Evolutionary conservation across 2,888 invertebrate species (phyloP).

Genomic region (Mimachlamys varia): DNA sequence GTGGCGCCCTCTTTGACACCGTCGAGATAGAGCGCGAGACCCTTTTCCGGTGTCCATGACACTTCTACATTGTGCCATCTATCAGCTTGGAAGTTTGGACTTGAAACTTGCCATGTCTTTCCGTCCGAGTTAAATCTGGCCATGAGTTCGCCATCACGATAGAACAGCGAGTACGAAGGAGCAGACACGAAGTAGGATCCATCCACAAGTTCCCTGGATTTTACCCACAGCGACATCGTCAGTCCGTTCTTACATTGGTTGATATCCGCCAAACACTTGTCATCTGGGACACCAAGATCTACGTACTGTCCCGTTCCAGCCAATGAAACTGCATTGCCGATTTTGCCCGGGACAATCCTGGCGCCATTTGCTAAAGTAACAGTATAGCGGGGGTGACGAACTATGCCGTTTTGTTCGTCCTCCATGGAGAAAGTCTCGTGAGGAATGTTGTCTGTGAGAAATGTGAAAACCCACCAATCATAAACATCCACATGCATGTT

Average conservation of each 20-base stretch:
- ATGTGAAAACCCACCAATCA: conserved; percentile 49
- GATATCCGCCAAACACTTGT: conserved; percentile 75
- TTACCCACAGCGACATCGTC: conserved; percentile 71
- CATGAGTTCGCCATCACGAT: conserved; percentile 69
- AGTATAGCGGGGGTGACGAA: conserved; percentile 73
- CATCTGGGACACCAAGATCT: conserved; percentile 69
- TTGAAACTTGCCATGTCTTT: conserved; percentile 71
- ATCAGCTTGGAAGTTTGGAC: conserved; percentile 60
- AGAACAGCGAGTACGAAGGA: conserved; percentile 76
- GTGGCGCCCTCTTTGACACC: conserved; percentile 60
- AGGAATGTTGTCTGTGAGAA: conserved; percentile 73
- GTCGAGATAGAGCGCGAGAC: conserved; percentile 75
- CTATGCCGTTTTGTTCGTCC: conserved; percentile 62
- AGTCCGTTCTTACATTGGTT: conserved; percentile 71
- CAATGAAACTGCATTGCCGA: conserved; percentile 74
- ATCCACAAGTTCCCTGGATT: conserved; percentile 65
- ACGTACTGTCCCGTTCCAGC: conserved; percentile 73
- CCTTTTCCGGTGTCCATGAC: conserved; percentile 77
- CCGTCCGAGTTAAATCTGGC: conserved; percentile 66
- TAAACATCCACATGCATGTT: conserved; percentile 40
- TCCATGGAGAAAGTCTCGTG: conserved; percentile 79
- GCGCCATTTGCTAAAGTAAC: conserved; percentile 75
- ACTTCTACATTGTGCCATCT: conserved; percentile 77
- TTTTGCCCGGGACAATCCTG: conserved; percentile 66
- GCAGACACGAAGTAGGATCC: conserved; percentile 73